Evolutionary conservation across 1,140 invertebrate genomes (phyloP).

Genomic region (Branchinecta lynchi): DNA sequence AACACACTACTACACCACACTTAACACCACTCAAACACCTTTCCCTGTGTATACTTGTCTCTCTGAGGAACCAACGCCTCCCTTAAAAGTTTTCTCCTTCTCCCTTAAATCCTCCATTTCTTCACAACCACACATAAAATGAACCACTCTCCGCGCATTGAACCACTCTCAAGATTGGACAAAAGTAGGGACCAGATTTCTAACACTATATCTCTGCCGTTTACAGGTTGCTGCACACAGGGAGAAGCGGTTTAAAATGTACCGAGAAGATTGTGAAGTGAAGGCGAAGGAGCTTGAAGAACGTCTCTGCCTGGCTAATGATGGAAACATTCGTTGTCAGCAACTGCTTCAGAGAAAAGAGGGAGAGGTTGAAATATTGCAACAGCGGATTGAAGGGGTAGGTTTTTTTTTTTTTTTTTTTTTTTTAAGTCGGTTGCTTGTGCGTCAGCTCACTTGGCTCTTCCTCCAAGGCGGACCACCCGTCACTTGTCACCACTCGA

Average conservation of each 20-base stretch:
- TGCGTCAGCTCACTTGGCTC: no score
- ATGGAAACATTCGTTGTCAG: background rate
- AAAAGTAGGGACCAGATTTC: background rate
- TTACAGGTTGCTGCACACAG: constrained; percentile 3
- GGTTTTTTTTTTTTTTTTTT: background rate
- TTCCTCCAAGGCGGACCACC: no score
- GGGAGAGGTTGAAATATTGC: background rate
- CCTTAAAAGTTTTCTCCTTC: background rate
- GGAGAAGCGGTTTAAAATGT: background rate
- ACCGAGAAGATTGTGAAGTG: background rate
- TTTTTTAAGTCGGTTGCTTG: no score
- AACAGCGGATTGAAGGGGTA: background rate
- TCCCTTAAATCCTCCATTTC: background rate
- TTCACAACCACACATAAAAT: background rate
- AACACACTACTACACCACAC: no score
- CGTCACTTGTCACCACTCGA: no score
- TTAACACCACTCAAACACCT: no score
- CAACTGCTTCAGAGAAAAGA: background rate
- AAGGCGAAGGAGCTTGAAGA: background rate
- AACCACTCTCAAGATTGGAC: background rate
- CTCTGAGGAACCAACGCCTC: background rate
- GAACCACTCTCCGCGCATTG: background rate
- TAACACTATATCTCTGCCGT: background rate
- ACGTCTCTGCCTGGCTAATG: background rate
- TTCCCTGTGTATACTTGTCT: no score